Conservation (phyloP, 1,140 invertebrate species). For the Drosophila mauritiana region DNA sequence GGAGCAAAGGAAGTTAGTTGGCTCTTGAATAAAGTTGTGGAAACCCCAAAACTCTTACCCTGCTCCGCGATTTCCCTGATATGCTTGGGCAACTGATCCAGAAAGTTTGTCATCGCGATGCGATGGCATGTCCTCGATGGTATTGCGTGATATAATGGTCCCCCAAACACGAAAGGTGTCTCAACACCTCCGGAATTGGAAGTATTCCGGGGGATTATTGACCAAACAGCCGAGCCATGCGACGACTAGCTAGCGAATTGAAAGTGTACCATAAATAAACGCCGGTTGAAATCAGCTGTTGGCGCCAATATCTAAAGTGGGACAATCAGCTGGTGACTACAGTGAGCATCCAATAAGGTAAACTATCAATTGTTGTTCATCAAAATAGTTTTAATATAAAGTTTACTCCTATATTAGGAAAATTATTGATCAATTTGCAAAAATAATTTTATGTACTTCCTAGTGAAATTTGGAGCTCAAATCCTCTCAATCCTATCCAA, state of each 20-base stretch:
- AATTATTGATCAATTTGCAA: too few relatives aligned
- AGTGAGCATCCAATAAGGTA: slow-evolving; percentile 1
- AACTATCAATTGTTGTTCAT: not conserved
- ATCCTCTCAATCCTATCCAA: not conserved
- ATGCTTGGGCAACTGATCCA: slow-evolving; percentile 60
- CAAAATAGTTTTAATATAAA: not conserved
- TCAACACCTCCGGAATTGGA: slow-evolving; percentile 62
- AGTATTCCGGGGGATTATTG: slow-evolving; percentile 51
- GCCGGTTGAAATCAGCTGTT: slow-evolving; percentile 34
- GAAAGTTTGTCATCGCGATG: slow-evolving; percentile 62
- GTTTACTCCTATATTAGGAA: too few relatives aligned
- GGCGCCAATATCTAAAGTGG: slow-evolving; percentile 12
- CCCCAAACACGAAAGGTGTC: slow-evolving; percentile 53
- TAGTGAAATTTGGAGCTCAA: too few relatives aligned
- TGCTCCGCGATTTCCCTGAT: slow-evolving; percentile 53
- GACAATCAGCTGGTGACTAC: slow-evolving; percentile 9
- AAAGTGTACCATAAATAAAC: slow-evolving; percentile 4
- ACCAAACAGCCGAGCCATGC: slow-evolving; percentile 47
- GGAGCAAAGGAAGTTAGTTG: slow-evolving; percentile 30
- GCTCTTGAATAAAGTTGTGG: slow-evolving; percentile 16
- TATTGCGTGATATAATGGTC: slow-evolving; percentile 56
- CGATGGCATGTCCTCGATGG: slow-evolving; percentile 38
- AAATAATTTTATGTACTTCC: too few relatives aligned
- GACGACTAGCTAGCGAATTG: slow-evolving; percentile 11
- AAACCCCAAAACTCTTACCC: slow-evolving; percentile 38